Evolutionary conservation across 2,888 invertebrate genomes (phyloP).

Genomic region (Microctonus aethiopoides): DNA sequence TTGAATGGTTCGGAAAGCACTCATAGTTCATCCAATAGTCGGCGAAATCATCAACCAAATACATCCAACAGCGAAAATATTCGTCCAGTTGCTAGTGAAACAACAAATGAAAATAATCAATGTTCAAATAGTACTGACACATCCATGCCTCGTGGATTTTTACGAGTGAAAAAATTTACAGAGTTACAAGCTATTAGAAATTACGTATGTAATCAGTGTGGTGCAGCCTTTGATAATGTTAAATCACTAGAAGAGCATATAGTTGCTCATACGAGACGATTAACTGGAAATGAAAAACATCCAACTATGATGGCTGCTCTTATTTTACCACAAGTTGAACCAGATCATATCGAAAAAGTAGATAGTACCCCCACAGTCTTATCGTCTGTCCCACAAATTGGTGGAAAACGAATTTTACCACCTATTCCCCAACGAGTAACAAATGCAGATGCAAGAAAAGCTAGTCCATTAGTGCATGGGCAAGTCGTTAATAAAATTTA

Average conservation of each 20-base stretch:
- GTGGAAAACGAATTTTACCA: slow-evolving; percentile 16
- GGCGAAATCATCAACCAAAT: not conserved
- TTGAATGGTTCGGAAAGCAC: not conserved
- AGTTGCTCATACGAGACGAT: not conserved
- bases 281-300: not conserved
- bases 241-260: slow-evolving; percentile 42
- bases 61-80: not conserved
- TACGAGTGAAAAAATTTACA: slow-evolving; percentile 44
- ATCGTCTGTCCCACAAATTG: not conserved
- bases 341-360: not conserved
- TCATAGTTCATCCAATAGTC: not conserved
- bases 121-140: not conserved
- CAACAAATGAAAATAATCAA: not conserved
- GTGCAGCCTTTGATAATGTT: slow-evolving; percentile 41
- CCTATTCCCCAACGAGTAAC: slow-evolving; percentile 14
- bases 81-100: not conserved
- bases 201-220: slow-evolving; percentile 45
- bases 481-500: not conserved
- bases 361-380: not conserved
- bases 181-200: slow-evolving; percentile 38
- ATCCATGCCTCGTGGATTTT: slow-evolving; percentile 36
- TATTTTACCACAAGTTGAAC: slow-evolving; percentile 25
- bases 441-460: not conserved
- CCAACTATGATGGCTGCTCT: slow-evolving; percentile 35
- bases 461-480: not conserved